Evolutionary conservation across 2,113 vertebrate genomes (phyloP), one percentile per base, ranked within the genome.

Genomic region (Syrrhaptes paradoxus): DNA sequence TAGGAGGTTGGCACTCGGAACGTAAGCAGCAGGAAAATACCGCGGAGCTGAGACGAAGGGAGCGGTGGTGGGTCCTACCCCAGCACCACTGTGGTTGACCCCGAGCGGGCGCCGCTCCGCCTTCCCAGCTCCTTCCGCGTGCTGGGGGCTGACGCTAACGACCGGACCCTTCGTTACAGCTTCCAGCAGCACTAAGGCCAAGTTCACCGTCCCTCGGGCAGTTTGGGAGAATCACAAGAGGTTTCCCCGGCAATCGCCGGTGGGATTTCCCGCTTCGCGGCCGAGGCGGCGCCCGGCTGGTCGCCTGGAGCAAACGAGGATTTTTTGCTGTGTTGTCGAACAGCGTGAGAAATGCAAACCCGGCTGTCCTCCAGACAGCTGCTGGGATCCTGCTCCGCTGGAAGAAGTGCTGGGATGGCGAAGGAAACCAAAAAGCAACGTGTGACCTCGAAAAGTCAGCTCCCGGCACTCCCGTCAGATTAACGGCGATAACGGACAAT

Each of bases 1-100:
- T 28, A 74, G 81, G 94, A 96, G 84, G 73, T 96, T 36, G 63
- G 92, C 90, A 96, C 92, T 89, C 6, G 7, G 52, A 71, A 81
- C 3, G 10, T 12, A 24, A 94, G 95, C 76, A 81, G 90, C 96
- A 96, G 91, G 93, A 67, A 78, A 94, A 78, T 9, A 76, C 70
- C 4, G 65, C 43, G 68, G 80, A 85, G 94, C 70, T 32, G 89
- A 2, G 87, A 78, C 6, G 41, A 14, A 61, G 34, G 61, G 34
- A 52, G 51, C 4, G 9, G 88, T 2, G 55, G 38, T 4, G 68
- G 67, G 57, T 90, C 70, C 83, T 32, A 36, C 43, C 54, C 65
- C 36, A 11, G 45, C n/a, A 7, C 32, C 26, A 38, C 65, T 20
- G 12, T 4, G 3, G 4, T 36, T 5, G 10, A 46, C 31, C 51